Conservation (phyloP, 2,113 vertebrate genomes). For the Nansenia antarctica region DNA sequence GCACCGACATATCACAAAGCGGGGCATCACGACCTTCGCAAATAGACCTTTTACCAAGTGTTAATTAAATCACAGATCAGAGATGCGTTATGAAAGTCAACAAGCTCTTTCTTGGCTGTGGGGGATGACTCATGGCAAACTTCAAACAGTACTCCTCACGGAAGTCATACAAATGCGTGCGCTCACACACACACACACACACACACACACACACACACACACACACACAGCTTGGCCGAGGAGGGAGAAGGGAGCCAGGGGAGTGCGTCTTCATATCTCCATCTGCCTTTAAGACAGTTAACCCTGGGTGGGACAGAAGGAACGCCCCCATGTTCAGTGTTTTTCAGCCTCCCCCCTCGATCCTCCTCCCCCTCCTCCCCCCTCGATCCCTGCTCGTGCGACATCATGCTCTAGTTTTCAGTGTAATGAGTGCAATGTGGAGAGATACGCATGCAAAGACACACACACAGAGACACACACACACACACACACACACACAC, state of each 20-base stretch:
- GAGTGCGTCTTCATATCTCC: too few relatives aligned
- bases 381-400: too few relatives aligned
- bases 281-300: too few relatives aligned
- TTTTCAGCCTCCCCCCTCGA: too few relatives aligned
- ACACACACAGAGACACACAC: too few relatives aligned
- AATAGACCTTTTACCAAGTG: background rate
- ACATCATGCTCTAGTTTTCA: too few relatives aligned
- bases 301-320: too few relatives aligned
- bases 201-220: slow-evolving; percentile 9
- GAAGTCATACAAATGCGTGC: background rate
- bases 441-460: too few relatives aligned
- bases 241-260: background rate
- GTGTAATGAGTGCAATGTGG: too few relatives aligned
- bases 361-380: too few relatives aligned
- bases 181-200: slow-evolving; percentile 25
- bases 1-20: slow-evolving; percentile 11
- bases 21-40: slow-evolving; percentile 9
- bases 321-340: too few relatives aligned
- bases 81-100: slow-evolving; percentile 8
- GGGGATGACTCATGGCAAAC: background rate
- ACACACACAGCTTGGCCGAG: background rate
- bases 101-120: background rate
- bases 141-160: background rate
- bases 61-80: slow-evolving; percentile 18
- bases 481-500: background rate